Evolutionary conservation across 2,888 invertebrate genomes (phyloP).

Genomic region (Drosophila acutilabella): DNA sequence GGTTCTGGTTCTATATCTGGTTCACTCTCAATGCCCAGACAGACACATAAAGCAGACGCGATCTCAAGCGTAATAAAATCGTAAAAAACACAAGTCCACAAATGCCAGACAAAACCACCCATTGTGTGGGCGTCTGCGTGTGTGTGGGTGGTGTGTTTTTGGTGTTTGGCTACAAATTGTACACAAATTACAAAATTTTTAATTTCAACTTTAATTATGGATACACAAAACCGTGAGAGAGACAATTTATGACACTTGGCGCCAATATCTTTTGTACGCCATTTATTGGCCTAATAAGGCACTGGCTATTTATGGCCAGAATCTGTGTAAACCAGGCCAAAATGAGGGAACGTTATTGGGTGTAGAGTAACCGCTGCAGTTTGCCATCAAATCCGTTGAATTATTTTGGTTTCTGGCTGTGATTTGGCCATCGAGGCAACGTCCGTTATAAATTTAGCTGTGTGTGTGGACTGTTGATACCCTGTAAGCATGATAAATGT

Average conservation of each 20-base stretch:
- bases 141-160: conserved; percentile 4
- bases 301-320: conserved; percentile 63
- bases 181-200: conserved; percentile 40
- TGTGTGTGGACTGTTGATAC: conserved; percentile 32
- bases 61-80: conserved; percentile 63
- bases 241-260: conserved; percentile 73
- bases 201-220: conserved; percentile 66
- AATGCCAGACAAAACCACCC: conserved; percentile 34
- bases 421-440: conserved; percentile 57
- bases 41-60: conserved; percentile 69
- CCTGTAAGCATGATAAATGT: background rate
- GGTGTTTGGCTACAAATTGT: conserved; percentile 29
- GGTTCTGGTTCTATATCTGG: background rate
- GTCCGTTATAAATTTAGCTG: conserved; percentile 57
- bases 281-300: conserved; percentile 77
- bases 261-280: conserved; percentile 43
- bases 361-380: conserved; percentile 45
- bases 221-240: conserved; percentile 5
- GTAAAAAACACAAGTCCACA: conserved; percentile 52
- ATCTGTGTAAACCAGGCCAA: conserved; percentile 48
- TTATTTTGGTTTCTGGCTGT: conserved; percentile 72
- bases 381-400: conserved; percentile 72
- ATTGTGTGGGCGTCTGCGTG: conserved; percentile 15
- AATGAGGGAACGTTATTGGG: conserved; percentile 9
- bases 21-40: conserved; percentile 33